Evolutionary conservation across 2,797 vertebrate genomes (phyloP).

Genomic region (Gambusia yucatana): DNA sequence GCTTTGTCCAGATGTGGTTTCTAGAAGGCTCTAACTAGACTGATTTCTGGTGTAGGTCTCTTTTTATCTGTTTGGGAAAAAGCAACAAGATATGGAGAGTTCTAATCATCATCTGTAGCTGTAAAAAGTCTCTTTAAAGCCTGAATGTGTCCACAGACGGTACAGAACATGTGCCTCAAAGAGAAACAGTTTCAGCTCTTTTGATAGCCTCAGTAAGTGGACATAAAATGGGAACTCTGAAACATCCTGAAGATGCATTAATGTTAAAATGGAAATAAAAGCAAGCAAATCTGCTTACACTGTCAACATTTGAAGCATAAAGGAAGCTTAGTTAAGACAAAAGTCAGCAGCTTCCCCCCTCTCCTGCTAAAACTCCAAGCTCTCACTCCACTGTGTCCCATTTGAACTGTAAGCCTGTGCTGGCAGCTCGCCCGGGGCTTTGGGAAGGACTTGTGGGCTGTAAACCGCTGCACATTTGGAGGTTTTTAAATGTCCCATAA

Average conservation of each 20-base stretch:
- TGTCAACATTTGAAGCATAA: slow-evolving; percentile 16
- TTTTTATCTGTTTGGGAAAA: background rate
- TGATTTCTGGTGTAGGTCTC: background rate
- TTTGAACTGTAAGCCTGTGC: slow-evolving; percentile 44
- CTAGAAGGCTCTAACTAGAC: background rate
- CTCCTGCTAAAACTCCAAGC: slow-evolving; percentile 32
- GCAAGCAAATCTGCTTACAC: background rate
- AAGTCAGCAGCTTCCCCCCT: slow-evolving; percentile 38
- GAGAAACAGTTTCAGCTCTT: slow-evolving; percentile 30
- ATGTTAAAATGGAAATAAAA: slow-evolving; percentile 37
- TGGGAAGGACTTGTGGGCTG: slow-evolving; percentile 64
- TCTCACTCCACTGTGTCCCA: slow-evolving; percentile 37
- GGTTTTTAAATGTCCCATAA: slow-evolving; percentile 73
- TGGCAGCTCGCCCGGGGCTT: slow-evolving; percentile 52
- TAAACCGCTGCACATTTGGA: slow-evolving; percentile 74
- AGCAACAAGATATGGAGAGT: slow-evolving; percentile 39
- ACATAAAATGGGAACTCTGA: slow-evolving; percentile 23
- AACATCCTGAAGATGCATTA: slow-evolving; percentile 2
- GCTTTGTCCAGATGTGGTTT: background rate
- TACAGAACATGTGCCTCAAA: background rate
- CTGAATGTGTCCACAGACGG: slow-evolving; percentile 15
- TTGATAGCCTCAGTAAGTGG: slow-evolving; percentile 6
- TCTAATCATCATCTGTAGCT: slow-evolving; percentile 36
- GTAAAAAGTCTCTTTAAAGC: slow-evolving; percentile 38
- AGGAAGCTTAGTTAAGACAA: slow-evolving; percentile 22